Evolutionary conservation across 2,797 vertebrate species (phyloP).

Genomic region (Fringilla coelebs): DNA sequence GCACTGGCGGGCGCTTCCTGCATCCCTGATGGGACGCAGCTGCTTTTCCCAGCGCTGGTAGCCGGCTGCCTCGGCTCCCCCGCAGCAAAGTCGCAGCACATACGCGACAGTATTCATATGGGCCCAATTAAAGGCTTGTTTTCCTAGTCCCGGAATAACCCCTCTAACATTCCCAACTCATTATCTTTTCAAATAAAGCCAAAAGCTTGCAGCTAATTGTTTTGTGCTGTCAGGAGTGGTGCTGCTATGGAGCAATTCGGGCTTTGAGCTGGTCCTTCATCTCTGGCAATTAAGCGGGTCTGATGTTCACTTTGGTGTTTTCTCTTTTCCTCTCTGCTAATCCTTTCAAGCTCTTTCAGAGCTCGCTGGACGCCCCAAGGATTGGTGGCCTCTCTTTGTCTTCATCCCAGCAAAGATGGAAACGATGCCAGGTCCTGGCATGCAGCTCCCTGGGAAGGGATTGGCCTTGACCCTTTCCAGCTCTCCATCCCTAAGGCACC

Average conservation of each 20-base stretch:
- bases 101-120: slow-evolving; percentile 69
- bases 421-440: fast-evolving
- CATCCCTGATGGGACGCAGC: slow-evolving; percentile 8
- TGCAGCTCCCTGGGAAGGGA: background rate
- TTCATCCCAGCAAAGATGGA: background rate
- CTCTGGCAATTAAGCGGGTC: slow-evolving; percentile 45
- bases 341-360: slow-evolving; percentile 34
- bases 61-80: background rate
- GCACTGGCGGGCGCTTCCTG: background rate
- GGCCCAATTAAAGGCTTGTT: slow-evolving; percentile 75
- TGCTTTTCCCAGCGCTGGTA: slow-evolving; percentile 28
- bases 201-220: slow-evolving; percentile 64
- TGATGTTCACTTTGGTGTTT: slow-evolving; percentile 60
- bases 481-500: background rate
- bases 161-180: slow-evolving; percentile 35
- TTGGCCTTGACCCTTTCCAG: background rate
- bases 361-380: background rate
- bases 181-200: slow-evolving; percentile 57
- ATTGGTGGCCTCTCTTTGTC: slow-evolving; percentile 5
- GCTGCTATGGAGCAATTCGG: slow-evolving; percentile 22
- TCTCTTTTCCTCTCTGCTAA: background rate
- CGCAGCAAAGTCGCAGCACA: background rate
- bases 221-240: slow-evolving; percentile 20
- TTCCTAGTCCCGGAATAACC: slow-evolving; percentile 74
- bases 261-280: slow-evolving; percentile 43